Percentiles rank a stretch among this genome's conserved stretches.
phyloP scores from a whole-genome alignment of 1,140 invertebrate genomes.

The Steinernema khuongi region DNA sequence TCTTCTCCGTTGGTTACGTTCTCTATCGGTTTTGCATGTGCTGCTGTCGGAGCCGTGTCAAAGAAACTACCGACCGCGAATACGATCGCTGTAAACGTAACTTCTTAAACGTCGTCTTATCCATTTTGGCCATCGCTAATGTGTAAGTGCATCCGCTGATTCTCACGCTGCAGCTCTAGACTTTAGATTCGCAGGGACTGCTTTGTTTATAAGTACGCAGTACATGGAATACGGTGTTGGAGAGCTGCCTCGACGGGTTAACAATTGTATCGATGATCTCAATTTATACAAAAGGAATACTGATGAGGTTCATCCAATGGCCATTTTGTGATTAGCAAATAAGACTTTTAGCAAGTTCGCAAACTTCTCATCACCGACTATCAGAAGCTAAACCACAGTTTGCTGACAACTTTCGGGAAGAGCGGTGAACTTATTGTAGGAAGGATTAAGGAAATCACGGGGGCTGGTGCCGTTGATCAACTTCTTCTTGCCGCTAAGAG shows the following conservation, averaged over 20 bases:
- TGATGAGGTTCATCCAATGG: constrained; percentile 39
- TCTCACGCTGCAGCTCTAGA: not conserved
- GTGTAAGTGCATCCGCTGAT: constrained; percentile 40
- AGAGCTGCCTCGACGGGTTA: constrained; percentile 48
- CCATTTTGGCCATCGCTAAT: constrained; percentile 42
- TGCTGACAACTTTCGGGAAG: constrained; percentile 25
- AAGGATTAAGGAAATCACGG: constrained; percentile 38
- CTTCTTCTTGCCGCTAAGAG: constrained; percentile 31
- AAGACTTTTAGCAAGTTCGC: constrained; percentile 31
- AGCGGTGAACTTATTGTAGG: constrained; percentile 36
- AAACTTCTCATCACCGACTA: constrained; percentile 40
- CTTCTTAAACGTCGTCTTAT: constrained; percentile 43
- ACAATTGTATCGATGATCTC: constrained; percentile 52
- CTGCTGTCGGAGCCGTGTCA: constrained; percentile 34
- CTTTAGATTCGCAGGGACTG: constrained; percentile 50
- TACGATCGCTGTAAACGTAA: constrained; percentile 47
- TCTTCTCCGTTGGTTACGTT: constrained; percentile 44
- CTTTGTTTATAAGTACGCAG: constrained; percentile 52
- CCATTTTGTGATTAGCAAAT: not conserved
- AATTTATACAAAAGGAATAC: constrained; percentile 53
- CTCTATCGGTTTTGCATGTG: constrained; percentile 47
- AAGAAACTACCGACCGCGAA: constrained; percentile 37
- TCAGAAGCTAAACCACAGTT: constrained; percentile 31
- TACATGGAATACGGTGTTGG: constrained; percentile 54
- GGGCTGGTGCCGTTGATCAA: constrained; percentile 34